These are phyloP conservation scores for Aphelenchoides bicaudatus DNA, from an alignment of 2,888 invertebrate genomes.

Conservation along the genomic window DNA sequence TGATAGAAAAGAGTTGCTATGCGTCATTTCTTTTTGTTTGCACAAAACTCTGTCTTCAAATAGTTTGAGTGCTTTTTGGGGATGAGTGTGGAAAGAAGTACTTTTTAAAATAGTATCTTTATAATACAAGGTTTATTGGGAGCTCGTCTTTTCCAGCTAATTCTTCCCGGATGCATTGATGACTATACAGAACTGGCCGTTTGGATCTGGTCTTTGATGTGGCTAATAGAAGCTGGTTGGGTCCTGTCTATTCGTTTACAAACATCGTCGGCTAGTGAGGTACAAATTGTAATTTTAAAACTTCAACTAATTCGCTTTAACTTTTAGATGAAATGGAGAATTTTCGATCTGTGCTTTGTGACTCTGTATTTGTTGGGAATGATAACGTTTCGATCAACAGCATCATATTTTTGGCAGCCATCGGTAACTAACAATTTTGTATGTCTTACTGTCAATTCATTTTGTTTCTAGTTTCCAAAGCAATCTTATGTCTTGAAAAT, in stretches of 20 bases:
- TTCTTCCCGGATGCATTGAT: slow-evolving; percentile 61
- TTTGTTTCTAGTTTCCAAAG: slow-evolving; percentile 1
- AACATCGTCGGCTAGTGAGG: slow-evolving; percentile 6
- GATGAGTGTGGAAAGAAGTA: background rate
- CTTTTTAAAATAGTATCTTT: background rate
- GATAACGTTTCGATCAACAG: slow-evolving; percentile 11
- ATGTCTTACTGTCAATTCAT: slow-evolving; percentile 15
- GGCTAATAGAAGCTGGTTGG: slow-evolving; percentile 48
- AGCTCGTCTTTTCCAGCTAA: slow-evolving; percentile 22
- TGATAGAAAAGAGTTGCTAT: too few relatives aligned
- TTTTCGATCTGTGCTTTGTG: slow-evolving; percentile 7
- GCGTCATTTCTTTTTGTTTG: too few relatives aligned
- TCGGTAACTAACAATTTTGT: slow-evolving; percentile 11
- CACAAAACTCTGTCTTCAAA: too few relatives aligned
- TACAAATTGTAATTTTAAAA: slow-evolving; percentile 2
- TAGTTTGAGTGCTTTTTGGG: background rate
- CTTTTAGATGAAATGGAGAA: slow-evolving; percentile 14
- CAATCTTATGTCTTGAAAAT: slow-evolving; percentile 42
- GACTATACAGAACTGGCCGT: slow-evolving; percentile 60
- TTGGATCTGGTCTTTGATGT: slow-evolving; percentile 58
- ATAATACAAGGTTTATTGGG: slow-evolving; percentile 44
- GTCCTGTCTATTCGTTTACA: slow-evolving; percentile 28
- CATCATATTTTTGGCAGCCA: slow-evolving; percentile 6
- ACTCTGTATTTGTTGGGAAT: background rate
- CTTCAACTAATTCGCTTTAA: background rate